Evolutionary conservation across 2,113 vertebrate species (phyloP).

Genomic region (Oryzias celebensis): DNA sequence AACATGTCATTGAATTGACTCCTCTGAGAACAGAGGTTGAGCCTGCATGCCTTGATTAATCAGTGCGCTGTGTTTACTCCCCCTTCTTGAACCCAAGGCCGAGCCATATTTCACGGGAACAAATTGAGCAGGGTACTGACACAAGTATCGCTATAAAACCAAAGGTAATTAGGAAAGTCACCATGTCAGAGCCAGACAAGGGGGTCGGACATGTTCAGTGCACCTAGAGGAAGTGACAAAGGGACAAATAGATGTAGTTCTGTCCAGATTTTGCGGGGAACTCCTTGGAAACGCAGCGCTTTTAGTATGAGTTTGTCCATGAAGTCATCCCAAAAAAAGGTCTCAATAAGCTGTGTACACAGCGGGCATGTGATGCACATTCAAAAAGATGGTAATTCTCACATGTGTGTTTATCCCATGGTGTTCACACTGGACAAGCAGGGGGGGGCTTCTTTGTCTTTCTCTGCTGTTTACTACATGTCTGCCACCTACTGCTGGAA

Average conservation of each 20-base stretch:
- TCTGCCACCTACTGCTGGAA: too few relatives aligned
- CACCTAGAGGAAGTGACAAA: constrained; percentile 25
- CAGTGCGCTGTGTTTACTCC: constrained; percentile 71
- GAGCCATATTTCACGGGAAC: constrained; percentile 74
- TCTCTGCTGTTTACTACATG: too few relatives aligned
- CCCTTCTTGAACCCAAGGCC: constrained; percentile 75
- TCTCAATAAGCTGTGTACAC: too few relatives aligned
- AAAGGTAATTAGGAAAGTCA: constrained; percentile 75
- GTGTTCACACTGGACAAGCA: too few relatives aligned
- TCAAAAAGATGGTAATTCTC: too few relatives aligned
- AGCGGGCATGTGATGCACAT: too few relatives aligned
- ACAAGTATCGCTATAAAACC: constrained; percentile 70
- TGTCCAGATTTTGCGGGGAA: background rate
- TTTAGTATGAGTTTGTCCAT: too few relatives aligned
- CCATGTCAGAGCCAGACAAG: constrained; percentile 54
- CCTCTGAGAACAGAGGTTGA: constrained; percentile 60
- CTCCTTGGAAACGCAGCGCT: too few relatives aligned
- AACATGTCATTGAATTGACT: constrained; percentile 74
- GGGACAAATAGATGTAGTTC: constrained; percentile 37
- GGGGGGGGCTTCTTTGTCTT: too few relatives aligned
- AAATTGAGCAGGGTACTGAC: constrained; percentile 71
- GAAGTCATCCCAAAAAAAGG: too few relatives aligned
- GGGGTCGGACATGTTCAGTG: constrained; percentile 60
- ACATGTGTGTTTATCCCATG: too few relatives aligned
- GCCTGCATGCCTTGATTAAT: constrained; percentile 72